phyloP scores from a whole-genome alignment of 2,113 vertebrate species.

The Agelaius tricolor region DNA sequence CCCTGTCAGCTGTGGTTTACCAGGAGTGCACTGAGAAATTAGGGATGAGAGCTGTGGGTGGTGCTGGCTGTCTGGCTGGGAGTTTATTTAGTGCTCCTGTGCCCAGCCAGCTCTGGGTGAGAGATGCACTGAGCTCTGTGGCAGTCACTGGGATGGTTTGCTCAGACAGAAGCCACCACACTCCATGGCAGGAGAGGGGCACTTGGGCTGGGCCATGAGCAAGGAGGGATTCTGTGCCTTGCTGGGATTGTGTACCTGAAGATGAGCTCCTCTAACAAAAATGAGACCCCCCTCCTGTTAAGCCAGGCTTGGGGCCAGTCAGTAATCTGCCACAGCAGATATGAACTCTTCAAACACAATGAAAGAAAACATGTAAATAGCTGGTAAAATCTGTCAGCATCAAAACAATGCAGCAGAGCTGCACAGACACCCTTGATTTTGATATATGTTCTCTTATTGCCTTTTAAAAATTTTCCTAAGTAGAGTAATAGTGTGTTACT shows the following conservation, averaged over 20 bases:
- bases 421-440: neutral
- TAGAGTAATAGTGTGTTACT: neutral
- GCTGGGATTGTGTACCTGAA: neutral
- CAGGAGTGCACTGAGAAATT: conserved; percentile 43
- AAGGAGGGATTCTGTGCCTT: neutral
- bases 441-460: neutral
- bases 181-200: neutral
- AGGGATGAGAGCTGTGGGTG: conserved; percentile 16
- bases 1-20: neutral
- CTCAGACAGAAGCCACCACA: neutral
- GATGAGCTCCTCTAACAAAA: neutral
- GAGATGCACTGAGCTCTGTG: neutral
- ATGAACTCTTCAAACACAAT: neutral
- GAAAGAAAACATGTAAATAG: neutral
- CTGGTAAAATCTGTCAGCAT: conserved; percentile 1
- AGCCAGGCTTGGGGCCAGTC: neutral
- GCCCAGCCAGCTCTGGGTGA: fast-evolving
- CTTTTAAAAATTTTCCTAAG: neutral
- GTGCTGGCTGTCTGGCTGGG: neutral
- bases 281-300: neutral
- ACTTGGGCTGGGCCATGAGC: neutral
- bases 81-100: neutral
- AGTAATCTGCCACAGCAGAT: neutral
- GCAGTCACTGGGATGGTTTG: neutral
- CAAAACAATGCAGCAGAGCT: neutral